These are phyloP conservation scores for Sakesphorus luctuosus DNA, from an alignment of 2,113 vertebrate genomes.

Conservation along the genomic window DNA sequence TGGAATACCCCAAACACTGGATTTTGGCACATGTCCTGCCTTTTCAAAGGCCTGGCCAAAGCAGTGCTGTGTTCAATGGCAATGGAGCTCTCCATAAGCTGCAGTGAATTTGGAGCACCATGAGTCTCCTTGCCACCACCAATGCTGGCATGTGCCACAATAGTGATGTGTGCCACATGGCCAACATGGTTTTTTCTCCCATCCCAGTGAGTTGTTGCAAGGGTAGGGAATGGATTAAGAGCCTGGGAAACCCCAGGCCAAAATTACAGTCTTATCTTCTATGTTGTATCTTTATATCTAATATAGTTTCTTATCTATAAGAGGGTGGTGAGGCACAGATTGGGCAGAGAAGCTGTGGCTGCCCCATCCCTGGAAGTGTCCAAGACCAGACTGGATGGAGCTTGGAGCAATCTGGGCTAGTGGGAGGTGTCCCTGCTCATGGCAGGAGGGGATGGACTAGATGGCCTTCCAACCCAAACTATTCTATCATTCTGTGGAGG, in stretches of 20 bases:
- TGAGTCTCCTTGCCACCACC: not conserved
- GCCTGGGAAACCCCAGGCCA: not conserved
- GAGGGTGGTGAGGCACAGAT: too few species aligned
- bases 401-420: too few species aligned
- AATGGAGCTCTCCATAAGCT: not conserved
- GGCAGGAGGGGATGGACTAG: too few species aligned
- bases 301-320: too few species aligned
- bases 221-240: not conserved
- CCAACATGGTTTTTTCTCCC: not conserved
- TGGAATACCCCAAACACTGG: not conserved
- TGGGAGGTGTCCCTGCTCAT: too few species aligned
- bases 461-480: too few species aligned
- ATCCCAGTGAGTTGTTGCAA: not conserved
- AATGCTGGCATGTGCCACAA: not conserved
- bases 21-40: not conserved
- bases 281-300: not conserved
- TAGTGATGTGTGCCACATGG: accelerated
- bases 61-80: accelerated
- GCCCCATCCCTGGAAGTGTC: too few species aligned
- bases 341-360: too few species aligned
- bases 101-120: not conserved
- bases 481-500: too few species aligned
- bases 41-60: not conserved
- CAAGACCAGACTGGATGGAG: too few species aligned
- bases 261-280: not conserved